Evolutionary conservation across 2,797 vertebrate genomes (phyloP).

Genomic region (Fringilla coelebs): DNA sequence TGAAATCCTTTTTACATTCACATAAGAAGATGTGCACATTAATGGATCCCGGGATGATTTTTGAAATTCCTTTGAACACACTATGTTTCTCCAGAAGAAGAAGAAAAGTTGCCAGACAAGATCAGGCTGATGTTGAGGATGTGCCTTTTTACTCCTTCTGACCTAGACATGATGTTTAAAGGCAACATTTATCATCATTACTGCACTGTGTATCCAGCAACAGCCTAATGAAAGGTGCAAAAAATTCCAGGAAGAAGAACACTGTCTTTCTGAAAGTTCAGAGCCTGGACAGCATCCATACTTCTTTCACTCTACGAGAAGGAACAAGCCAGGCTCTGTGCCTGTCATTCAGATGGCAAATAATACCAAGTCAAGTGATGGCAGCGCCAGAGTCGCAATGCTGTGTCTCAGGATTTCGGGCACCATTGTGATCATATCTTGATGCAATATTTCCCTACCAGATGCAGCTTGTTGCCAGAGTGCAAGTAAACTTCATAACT

Average conservation of each 20-base stretch:
- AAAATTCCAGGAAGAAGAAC: neutral
- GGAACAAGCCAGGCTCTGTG: neutral
- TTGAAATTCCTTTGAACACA: neutral
- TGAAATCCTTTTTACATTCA: conserved; percentile 44
- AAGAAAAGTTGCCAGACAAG: conserved; percentile 23
- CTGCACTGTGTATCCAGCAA: neutral
- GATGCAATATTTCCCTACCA: conserved; percentile 71
- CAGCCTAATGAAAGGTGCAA: neutral
- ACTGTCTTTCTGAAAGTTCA: conserved; percentile 13
- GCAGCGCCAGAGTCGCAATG: conserved; percentile 74
- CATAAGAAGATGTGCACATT: neutral
- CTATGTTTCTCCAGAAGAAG: neutral
- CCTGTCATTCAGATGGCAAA: neutral
- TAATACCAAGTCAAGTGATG: conserved; percentile 24
- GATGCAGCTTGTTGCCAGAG: conserved; percentile 62
- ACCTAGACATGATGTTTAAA: conserved; percentile 18
- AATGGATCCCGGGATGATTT: neutral
- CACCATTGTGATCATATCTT: conserved; percentile 74
- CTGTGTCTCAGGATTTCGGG: conserved; percentile 78
- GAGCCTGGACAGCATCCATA: neutral
- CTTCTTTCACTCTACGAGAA: neutral
- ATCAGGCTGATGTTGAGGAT: conserved; percentile 19
- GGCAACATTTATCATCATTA: neutral
- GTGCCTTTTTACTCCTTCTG: conserved; percentile 21
- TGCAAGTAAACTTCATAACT: conserved; percentile 51